Evolutionary conservation across 37 sponge, comb jelly and placozoan genomes (phyloP).

Genomic region (Mnemiopsis leidyi): DNA sequence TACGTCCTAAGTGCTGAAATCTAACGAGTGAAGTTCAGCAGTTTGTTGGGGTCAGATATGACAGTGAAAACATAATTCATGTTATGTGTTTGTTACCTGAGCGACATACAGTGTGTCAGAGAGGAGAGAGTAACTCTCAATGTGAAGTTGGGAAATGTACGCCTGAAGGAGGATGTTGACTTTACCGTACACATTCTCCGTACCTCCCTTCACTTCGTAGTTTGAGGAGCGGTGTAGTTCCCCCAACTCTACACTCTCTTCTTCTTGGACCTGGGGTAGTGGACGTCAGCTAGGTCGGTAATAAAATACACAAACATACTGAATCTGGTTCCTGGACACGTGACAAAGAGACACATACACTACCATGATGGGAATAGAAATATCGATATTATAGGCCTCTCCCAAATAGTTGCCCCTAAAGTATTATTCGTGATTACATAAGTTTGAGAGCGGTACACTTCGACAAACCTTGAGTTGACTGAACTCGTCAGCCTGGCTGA

Average conservation of each 20-base stretch:
- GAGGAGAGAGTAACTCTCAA: conserved; percentile 89
- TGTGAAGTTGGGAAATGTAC: conserved; percentile 75
- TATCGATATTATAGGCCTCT: no score
- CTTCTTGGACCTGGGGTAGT: conserved; percentile 95
- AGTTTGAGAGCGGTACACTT: background rate
- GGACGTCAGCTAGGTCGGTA: no score
- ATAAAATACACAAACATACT: no score
- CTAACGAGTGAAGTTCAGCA: background rate
- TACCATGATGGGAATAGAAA: no score
- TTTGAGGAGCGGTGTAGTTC: conserved; percentile 37
- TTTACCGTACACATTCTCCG: conserved; percentile 89
- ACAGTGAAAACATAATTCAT: background rate
- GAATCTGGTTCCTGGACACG: no score
- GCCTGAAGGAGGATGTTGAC: conserved; percentile 90
- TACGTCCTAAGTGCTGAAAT: background rate
- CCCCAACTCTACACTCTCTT: conserved; percentile 83
- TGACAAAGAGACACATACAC: no score
- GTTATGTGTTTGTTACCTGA: conserved; percentile 70
- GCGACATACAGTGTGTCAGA: conserved; percentile 90
- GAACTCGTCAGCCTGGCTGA: conserved; percentile 89
- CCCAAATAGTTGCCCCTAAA: no score
- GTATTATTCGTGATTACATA: background rate
- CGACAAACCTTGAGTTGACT: conserved; percentile 93
- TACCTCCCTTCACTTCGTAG: conserved; percentile 77
- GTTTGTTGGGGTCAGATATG: no score